These are phyloP conservation scores for Caerostris extrusa DNA, from an alignment of 1,140 invertebrate genomes.

Conservation along the genomic window DNA sequence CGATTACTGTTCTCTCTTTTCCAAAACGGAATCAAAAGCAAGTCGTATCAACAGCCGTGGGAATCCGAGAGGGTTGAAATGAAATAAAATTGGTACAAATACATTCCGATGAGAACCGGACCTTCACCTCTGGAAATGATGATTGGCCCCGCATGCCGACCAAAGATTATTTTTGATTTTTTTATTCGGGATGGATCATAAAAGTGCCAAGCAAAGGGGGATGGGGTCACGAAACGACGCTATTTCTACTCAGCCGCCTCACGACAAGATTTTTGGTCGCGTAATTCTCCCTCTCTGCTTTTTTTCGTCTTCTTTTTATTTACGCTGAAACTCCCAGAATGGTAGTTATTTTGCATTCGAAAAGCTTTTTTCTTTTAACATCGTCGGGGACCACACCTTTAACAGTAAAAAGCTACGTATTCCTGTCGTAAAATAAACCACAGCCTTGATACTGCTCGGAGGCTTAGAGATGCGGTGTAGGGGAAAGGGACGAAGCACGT, in stretches of 20 bases:
- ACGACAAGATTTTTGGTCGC: conserved; percentile 70
- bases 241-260: conserved; percentile 59
- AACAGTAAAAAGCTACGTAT: conserved; percentile 41
- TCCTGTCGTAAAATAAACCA: conserved; percentile 52
- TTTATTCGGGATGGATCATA: conserved; percentile 60
- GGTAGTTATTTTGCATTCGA: conserved; percentile 74
- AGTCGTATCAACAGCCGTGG: conserved; percentile 60
- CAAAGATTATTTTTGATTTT: neutral
- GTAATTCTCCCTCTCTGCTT: neutral
- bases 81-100: conserved; percentile 69
- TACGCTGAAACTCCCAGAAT: conserved; percentile 56
- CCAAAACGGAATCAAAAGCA: conserved; percentile 13
- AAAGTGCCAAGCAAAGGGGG: conserved; percentile 10
- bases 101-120: conserved; percentile 63
- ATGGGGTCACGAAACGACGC: conserved; percentile 41
- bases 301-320: conserved; percentile 49
- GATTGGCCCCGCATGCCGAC: conserved; percentile 36
- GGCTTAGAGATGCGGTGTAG: neutral
- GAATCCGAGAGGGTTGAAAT: conserved; percentile 50
- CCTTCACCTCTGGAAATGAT: conserved; percentile 63
- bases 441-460: neutral
- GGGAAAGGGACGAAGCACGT: conserved; percentile 43
- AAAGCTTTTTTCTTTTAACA: neutral
- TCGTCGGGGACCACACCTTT: conserved; percentile 56
- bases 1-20: conserved; percentile 27